Evolutionary conservation across 2,113 vertebrate genomes (phyloP), one percentile per base, ranked within the genome.

Genomic region (Petaurus breviceps): DNA sequence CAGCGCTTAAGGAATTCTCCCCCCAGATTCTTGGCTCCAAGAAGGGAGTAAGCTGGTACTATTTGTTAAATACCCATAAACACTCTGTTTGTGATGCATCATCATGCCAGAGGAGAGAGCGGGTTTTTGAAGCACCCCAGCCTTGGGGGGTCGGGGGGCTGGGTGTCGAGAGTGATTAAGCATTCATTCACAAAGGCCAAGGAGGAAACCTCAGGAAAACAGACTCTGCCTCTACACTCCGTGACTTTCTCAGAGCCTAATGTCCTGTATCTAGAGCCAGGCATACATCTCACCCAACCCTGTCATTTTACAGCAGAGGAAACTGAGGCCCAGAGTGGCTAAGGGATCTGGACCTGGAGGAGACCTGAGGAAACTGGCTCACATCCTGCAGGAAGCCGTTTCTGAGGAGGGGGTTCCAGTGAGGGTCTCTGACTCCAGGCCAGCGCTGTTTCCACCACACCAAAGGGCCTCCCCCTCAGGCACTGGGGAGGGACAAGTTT

Each of bases 1-100:
- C 92, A 93, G 94, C 93, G 84, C 43, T 94, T 96, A 91, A 97
- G 93, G 51, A 46, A 96, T 43, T 95, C 93, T 19, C 95, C 47
- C 43, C 89, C 2, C 89, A 50, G 46, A 90, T 51, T 90, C 37
- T 51, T 10, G 49, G 51, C 51, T 90, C 37, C 54, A 89, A 54
- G 25, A 90, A 89, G 77, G 57, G 91, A 93, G 92, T 84, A 43
- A 55, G 91, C 89, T 16, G 2, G 43, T 0, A 46, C 46, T 3
- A 14, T n/a, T 95, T 19, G 25, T 19, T 37, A 51, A 94, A 52
- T 0, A 52, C 43, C 47, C 55, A 84, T 43, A 50, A 19, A 22
- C 24, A 54, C 8, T 3, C 55, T 3, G 54, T 49, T 24, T 24
- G 16, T 22, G 37, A n/a, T 19, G 68, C 37, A 77, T 19, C 68